phyloP scores from a whole-genome alignment of 2,797 vertebrate genomes.

The Trichosurus vulpecula region DNA sequence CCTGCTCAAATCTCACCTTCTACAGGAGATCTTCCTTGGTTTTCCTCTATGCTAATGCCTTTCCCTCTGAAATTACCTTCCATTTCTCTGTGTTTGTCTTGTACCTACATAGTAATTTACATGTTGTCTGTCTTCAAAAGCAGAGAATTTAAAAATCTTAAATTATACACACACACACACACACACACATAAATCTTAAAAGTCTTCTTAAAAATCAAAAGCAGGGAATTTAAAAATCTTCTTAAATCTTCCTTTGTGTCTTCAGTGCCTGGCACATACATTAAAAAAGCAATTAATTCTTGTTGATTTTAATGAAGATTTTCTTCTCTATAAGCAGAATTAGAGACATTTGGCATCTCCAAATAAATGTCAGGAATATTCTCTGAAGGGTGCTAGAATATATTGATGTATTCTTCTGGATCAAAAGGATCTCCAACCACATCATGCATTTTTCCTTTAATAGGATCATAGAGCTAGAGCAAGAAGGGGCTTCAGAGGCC shows the following conservation, averaged over 20 bases:
- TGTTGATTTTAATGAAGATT: background rate
- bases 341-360: conserved; percentile 16
- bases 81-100: background rate
- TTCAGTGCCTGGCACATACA: background rate
- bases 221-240: no score
- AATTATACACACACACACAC: no score
- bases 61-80: background rate
- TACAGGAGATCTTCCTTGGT: background rate
- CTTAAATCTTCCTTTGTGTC: background rate
- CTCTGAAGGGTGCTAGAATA: background rate
- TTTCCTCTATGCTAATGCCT: background rate
- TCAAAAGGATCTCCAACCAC: background rate
- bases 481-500: background rate
- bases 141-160: background rate
- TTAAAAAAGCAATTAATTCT: background rate
- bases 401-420: background rate
- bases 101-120: background rate
- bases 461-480: background rate
- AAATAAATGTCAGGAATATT: conserved; percentile 22
- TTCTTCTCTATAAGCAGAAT: background rate
- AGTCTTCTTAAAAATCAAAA: no score
- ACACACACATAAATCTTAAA: no score
- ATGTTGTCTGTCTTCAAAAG: background rate
- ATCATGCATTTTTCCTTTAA: background rate
- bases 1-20: background rate